Conservation (phyloP, 2,888 invertebrate genomes). For the Eupithecia insigniata region DNA sequence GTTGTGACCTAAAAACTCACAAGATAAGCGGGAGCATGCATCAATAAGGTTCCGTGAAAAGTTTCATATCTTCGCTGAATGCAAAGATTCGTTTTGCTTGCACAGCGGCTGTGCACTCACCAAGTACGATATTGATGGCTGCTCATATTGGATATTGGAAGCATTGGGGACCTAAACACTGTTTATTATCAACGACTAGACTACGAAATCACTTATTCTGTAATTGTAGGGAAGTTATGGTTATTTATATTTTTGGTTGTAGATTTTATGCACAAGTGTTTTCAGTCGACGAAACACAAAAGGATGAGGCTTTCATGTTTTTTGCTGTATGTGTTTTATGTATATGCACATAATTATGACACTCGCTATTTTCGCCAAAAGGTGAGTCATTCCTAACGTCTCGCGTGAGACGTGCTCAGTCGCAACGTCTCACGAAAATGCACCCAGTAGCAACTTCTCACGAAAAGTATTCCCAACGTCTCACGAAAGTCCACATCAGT, state of each 20-base stretch:
- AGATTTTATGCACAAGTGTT: no score
- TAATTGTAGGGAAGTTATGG: not conserved
- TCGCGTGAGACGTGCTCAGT: no score
- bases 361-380: no score
- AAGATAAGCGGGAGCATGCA: slow-evolving; percentile 52
- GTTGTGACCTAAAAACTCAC: slow-evolving; percentile 51
- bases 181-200: slow-evolving; percentile 20
- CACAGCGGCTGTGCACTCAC: slow-evolving; percentile 52
- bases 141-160: slow-evolving; percentile 34
- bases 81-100: slow-evolving; percentile 67
- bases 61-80: slow-evolving; percentile 69
- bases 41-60: slow-evolving; percentile 60
- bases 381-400: no score
- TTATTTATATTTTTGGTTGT: not conserved
- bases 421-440: no score
- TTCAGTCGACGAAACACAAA: no score
- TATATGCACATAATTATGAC: no score
- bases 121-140: slow-evolving; percentile 43
- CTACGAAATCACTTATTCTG: not conserved
- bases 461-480: no score
- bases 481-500: no score
- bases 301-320: no score
- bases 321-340: no score
- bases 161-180: slow-evolving; percentile 22
- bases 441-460: no score